Evolutionary conservation across 2,113 vertebrate genomes (phyloP), one percentile per base, ranked within the genome.

Genomic region (Chrysochloris asiatica): DNA sequence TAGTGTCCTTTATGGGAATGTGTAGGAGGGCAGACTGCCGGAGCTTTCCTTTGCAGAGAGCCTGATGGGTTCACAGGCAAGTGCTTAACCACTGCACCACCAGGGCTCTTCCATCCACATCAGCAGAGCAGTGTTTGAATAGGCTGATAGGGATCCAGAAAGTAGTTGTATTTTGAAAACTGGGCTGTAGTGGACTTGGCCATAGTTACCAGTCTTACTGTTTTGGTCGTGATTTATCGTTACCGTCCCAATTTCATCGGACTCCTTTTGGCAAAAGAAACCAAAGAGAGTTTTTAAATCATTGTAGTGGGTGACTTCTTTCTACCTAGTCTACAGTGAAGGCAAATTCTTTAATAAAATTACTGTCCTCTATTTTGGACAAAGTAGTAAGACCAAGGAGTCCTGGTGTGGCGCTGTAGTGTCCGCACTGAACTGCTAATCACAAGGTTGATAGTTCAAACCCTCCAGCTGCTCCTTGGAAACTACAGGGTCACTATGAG

Each of bases 141-240:
- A 48, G 47, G 36, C 65, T 73, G 69, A 59, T 45, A 59, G 0
- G 10, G 45, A 67, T 79, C 83, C 67, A 91, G 50, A 79, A 80
- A 79, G 67, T 45, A 12, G n/a, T 72, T 87, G 63, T 91, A 72
- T 83, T 91, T 79, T 71, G 67, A 86, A 75, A 86, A 43, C 63
- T 80, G 45, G 17, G 73, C 52, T 72, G 85, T 0, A n/a, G 52
- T 83, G 77, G 22, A 81, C 59, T 91, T 91, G 56, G 47, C 54
- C 67, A 11, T 43, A 80, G 48, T 86, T 38, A 54, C 48, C 16
- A 17, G 9, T 93, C 41, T 56, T 73, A 38, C 41, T 61, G 6
- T 36, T 47, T 9, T 47, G 22, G 30, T 45, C 33, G 50, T 89
- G 52, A 12, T 91, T 77, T 56, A 26, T 78, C 11, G 59, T 71